These are phyloP conservation scores for Campylorhamphus procurvoides DNA, from an alignment of 2,113 vertebrate species.

Conservation along the genomic window DNA sequence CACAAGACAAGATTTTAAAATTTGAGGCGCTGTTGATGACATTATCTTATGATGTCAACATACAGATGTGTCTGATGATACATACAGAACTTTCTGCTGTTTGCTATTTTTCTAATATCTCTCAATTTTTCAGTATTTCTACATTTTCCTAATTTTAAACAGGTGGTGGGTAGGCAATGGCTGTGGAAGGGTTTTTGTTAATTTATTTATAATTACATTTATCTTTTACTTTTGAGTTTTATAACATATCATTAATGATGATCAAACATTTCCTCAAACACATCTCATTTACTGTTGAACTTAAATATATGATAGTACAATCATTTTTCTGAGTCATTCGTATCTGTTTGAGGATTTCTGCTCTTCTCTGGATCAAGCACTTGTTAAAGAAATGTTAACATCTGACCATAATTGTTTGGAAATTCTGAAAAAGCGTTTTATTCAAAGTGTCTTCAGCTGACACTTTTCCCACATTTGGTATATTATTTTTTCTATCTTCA, in stretches of 20 bases:
- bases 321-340: not conserved
- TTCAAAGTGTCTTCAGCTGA: not conserved
- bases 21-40: not conserved
- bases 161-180: not conserved
- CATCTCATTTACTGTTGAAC: not conserved
- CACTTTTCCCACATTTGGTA: not conserved
- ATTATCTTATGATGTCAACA: not conserved
- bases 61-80: not conserved
- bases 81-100: not conserved
- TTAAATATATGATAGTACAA: not conserved
- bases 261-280: not conserved
- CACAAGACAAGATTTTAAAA: not conserved
- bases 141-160: not conserved
- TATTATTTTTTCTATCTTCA: not conserved
- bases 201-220: not conserved
- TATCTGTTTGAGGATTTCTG: not conserved
- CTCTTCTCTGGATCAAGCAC: not conserved
- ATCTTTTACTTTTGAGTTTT: not conserved
- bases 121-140: not conserved
- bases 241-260: not conserved
- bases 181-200: not conserved
- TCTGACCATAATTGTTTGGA: not conserved
- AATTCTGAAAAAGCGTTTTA: not conserved
- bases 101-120: not conserved
- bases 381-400: not conserved